Percentiles rank a stretch among this genome's conserved stretches.
Evolutionary conservation across 1,140 invertebrate genomes (phyloP).

Genomic region (Zaprionus inermis): DNA sequence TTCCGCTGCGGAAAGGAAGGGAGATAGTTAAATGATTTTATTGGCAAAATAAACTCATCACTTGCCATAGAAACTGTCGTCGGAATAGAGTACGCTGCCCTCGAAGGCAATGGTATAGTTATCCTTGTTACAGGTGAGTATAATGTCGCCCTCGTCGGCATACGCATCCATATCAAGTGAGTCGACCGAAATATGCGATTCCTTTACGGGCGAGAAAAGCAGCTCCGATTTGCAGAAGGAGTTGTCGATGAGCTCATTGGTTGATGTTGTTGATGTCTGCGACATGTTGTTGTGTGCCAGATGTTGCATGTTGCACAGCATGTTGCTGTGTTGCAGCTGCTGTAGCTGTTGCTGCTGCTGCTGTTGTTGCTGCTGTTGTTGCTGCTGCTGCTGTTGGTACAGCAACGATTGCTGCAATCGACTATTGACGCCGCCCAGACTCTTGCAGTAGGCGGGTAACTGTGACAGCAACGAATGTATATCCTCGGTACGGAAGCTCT

Average conservation of each 20-base stretch:
- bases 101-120: conserved; percentile 98
- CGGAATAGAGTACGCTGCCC: conserved; percentile 93
- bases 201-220: conserved; percentile 95
- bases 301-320: conserved; percentile 61
- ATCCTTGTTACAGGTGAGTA: conserved; percentile 95
- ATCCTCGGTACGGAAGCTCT: conserved; percentile 95
- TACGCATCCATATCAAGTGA: conserved; percentile 93
- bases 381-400: conserved; percentile 83
- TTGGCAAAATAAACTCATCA: not conserved
- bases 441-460: conserved; percentile 88
- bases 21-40: not conserved
- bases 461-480: conserved; percentile 93
- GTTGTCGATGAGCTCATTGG: conserved; percentile 81
- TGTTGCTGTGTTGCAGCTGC: conserved; percentile 53
- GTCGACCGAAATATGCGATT: conserved; percentile 94
- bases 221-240: conserved; percentile 95
- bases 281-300: conserved; percentile 85
- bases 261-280: conserved; percentile 76
- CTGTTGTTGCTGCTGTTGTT: conserved; percentile 59
- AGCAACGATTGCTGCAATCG: conserved; percentile 74
- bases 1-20: conserved; percentile 56
- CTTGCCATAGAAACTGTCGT: conserved; percentile 91
- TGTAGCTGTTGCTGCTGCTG: conserved; percentile 60
- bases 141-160: conserved; percentile 90
- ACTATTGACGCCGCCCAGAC: conserved; percentile 70